These are phyloP conservation scores for Drosophila nigrodunni DNA, from an alignment of 1,140 invertebrate genomes.

Conservation along the genomic window DNA sequence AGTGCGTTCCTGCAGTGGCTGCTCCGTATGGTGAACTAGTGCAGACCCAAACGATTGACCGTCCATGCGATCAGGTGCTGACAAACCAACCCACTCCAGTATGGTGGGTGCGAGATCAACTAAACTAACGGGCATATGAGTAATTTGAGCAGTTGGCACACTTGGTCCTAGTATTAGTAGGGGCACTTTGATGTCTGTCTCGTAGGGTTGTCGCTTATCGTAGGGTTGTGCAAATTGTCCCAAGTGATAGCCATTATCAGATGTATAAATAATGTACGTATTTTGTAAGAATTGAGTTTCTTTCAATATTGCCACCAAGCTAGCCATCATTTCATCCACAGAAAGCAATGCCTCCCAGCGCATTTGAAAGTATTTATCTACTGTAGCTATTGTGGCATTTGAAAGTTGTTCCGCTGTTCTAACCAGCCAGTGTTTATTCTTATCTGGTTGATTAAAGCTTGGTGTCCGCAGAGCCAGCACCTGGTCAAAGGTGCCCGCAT, in stretches of 20 bases:
- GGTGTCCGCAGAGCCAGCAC: constrained; percentile 88
- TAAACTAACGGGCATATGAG: constrained; percentile 88
- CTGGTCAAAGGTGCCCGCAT: constrained; percentile 87
- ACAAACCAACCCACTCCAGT: constrained; percentile 87
- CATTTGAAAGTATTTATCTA: constrained; percentile 89
- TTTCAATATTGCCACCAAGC: constrained; percentile 87
- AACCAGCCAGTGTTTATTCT: constrained; percentile 92
- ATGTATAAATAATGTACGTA: constrained; percentile 93
- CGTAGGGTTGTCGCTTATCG: constrained; percentile 95
- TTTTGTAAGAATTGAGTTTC: constrained; percentile 87
- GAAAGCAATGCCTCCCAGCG: constrained; percentile 92
- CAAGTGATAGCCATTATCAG: constrained; percentile 96
- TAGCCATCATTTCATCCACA: constrained; percentile 93
- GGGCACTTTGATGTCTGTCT: constrained; percentile 94
- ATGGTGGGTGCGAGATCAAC: constrained; percentile 94
- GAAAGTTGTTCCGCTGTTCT: constrained; percentile 88
- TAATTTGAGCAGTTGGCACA: constrained; percentile 85
- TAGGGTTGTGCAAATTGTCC: constrained; percentile 94
- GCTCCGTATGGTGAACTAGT: constrained; percentile 23
- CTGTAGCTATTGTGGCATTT: constrained; percentile 85
- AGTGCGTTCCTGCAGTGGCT: constrained; percentile 83
- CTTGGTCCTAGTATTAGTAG: constrained; percentile 91
- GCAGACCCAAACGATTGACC: constrained; percentile 87
- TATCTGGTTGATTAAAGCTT: constrained; percentile 88
- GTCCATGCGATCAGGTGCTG: constrained; percentile 84